phyloP scores from a whole-genome alignment of 35 echinoderm and acorn worm genomes.

The Apostichopus californicus region DNA sequence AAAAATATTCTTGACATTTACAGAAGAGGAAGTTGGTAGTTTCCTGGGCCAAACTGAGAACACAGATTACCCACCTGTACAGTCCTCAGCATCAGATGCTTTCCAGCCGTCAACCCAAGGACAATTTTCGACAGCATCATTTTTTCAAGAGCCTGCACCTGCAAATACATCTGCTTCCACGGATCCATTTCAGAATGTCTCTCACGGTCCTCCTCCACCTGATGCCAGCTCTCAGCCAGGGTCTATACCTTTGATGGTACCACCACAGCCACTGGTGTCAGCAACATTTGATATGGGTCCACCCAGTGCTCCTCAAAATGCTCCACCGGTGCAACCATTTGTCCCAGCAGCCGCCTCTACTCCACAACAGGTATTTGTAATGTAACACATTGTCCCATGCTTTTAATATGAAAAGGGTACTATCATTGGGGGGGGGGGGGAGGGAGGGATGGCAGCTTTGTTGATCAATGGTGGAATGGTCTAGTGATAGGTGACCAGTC shows the following conservation, averaged over 20 bases:
- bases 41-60: conserved; percentile 80
- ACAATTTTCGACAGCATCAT: conserved; percentile 55
- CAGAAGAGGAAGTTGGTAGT: conserved; percentile 89
- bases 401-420: too few relatives aligned
- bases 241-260: conserved; percentile 17
- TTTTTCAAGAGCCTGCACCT: conserved; percentile 50
- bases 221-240: conserved; percentile 11
- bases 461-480: neutral
- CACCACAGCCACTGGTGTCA: conserved; percentile 20
- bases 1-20: conserved; percentile 11
- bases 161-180: conserved; percentile 50
- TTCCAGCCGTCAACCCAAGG: conserved; percentile 29
- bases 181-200: conserved; percentile 79
- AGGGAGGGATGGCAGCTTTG: neutral
- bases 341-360: conserved; percentile 17
- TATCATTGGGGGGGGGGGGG: too few relatives aligned
- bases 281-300: neutral
- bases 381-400: neutral
- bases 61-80: neutral
- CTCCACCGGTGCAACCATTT: neutral
- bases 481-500: neutral
- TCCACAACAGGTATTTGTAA: conserved; percentile 5
- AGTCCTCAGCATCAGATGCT: conserved; percentile 29
- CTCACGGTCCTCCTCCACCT: conserved; percentile 24
- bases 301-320: neutral